Evolutionary conservation across 1,140 invertebrate genomes (phyloP).

Genomic region (Littorina saxatilis): DNA sequence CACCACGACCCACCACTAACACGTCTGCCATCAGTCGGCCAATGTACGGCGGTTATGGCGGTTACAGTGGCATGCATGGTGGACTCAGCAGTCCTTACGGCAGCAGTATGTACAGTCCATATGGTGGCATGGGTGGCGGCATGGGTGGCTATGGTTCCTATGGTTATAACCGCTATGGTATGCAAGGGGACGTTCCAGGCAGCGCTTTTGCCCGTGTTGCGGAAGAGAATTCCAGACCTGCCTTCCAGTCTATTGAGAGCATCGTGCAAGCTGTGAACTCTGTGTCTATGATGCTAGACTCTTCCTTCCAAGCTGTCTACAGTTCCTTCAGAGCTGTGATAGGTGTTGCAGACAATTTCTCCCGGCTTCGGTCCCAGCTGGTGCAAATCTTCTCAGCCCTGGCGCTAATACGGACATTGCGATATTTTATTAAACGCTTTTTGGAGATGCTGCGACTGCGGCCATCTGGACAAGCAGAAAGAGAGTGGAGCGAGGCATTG

Average conservation of each 20-base stretch:
- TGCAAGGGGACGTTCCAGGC: constrained; percentile 54
- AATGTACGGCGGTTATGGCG: constrained; percentile 42
- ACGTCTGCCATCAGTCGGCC: constrained; percentile 15
- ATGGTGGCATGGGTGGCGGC: constrained; percentile 40
- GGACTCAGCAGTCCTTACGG: constrained; percentile 41
- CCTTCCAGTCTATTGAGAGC: constrained; percentile 96
- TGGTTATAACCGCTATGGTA: constrained; percentile 68
- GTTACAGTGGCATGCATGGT: constrained; percentile 36
- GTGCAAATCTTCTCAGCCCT: constrained; percentile 90
- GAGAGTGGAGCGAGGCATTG: constrained; percentile 66
- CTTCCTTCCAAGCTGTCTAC: constrained; percentile 95
- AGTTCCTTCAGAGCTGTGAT: constrained; percentile 96
- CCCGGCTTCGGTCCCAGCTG: constrained; percentile 87
- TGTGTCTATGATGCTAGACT: constrained; percentile 97
- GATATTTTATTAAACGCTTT: constrained; percentile 87
- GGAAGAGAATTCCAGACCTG: constrained; percentile 91
- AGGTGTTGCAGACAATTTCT: constrained; percentile 96
- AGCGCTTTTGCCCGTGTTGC: constrained; percentile 86
- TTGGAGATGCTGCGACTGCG: constrained; percentile 81
- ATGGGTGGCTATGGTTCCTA: constrained; percentile 57
- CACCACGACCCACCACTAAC: constrained; percentile 50
- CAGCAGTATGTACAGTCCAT: constrained; percentile 58
- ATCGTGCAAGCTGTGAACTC: constrained; percentile 93
- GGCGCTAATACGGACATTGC: constrained; percentile 86
- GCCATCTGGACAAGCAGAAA: constrained; percentile 64